phyloP scores from a whole-genome alignment of 2,113 vertebrate genomes.

The Grallaria varia region DNA sequence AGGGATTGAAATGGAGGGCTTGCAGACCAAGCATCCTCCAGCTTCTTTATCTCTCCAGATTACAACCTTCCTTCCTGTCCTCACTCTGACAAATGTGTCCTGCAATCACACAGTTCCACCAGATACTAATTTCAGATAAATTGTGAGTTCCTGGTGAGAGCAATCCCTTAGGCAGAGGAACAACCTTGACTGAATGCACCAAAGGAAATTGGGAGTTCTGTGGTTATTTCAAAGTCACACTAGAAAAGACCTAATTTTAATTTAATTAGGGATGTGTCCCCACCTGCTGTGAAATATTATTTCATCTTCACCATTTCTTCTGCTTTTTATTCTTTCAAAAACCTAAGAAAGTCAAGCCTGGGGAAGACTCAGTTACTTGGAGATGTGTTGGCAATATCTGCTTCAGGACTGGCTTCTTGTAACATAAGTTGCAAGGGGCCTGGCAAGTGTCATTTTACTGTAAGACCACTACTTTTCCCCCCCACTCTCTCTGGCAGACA shows the following conservation, averaged over 20 bases:
- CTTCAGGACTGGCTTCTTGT: not conserved
- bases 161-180: not conserved
- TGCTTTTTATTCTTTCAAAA: not conserved
- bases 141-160: not conserved
- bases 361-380: not conserved
- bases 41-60: not conserved
- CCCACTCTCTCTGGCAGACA: not conserved
- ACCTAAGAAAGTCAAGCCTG: not conserved
- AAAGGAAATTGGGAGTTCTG: not conserved
- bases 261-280: not conserved
- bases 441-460: not conserved
- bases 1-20: not conserved
- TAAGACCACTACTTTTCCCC: not conserved
- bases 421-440: not conserved
- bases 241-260: not conserved
- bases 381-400: not conserved
- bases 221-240: not conserved
- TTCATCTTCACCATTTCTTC: not conserved
- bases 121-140: not conserved
- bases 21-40: not conserved
- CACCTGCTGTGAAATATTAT: not conserved
- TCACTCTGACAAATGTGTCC: not conserved
- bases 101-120: not conserved
- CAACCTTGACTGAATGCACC: not conserved
- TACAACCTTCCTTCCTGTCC: not conserved